Conservation (phyloP, 1,140 invertebrate genomes). For the Dufourea novaeangliae region DNA sequence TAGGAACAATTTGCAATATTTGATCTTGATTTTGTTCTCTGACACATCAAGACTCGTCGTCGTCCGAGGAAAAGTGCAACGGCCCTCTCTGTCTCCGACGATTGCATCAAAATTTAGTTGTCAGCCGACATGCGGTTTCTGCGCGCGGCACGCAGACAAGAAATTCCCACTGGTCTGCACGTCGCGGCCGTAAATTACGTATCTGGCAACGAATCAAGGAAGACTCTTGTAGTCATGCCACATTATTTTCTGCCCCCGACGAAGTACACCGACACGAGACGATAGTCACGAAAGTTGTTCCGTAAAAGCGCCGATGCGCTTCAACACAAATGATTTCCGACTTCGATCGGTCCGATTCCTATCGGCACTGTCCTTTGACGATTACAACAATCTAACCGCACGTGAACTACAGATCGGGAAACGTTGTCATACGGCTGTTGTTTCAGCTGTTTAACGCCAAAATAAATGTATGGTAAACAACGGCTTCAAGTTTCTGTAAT, state of each 20-base stretch:
- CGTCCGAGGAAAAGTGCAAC: not conserved
- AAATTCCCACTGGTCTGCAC: conserved; percentile 42
- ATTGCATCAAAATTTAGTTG: conserved; percentile 39
- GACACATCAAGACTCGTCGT: not conserved
- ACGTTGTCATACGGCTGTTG: no score
- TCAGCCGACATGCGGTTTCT: conserved; percentile 31
- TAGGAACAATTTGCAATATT: no score
- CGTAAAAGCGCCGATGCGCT: conserved; percentile 9
- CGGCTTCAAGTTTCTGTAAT: no score
- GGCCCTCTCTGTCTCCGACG: not conserved
- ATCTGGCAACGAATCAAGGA: conserved; percentile 65
- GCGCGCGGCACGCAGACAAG: conserved; percentile 23
- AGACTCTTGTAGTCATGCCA: conserved; percentile 50
- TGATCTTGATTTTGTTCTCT: not conserved
- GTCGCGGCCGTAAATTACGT: conserved; percentile 55
- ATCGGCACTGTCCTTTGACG: no score
- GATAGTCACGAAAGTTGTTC: conserved; percentile 38
- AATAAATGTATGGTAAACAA: no score
- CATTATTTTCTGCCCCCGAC: conserved; percentile 56
- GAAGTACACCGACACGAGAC: conserved; percentile 42
- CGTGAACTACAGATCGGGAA: no score
- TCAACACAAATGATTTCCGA: conserved; percentile 5
- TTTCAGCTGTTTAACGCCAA: no score
- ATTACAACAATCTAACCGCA: no score
- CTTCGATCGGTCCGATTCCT: not conserved